phyloP scores from a whole-genome alignment of 2,797 vertebrate species.

The Pipistrellus kuhlii region DNA sequence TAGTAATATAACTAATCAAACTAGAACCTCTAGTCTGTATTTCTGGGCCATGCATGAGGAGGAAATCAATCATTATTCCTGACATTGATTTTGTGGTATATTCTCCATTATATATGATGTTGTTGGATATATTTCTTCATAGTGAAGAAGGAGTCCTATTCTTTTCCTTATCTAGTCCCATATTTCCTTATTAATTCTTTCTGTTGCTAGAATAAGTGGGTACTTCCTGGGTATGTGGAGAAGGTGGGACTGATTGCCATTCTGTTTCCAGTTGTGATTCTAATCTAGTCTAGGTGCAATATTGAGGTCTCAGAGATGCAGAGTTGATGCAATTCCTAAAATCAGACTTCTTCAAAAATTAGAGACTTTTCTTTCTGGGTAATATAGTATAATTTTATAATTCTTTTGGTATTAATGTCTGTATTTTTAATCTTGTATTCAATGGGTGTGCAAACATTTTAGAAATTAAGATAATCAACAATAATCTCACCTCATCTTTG shows the following conservation, averaged over 20 bases:
- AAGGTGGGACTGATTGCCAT: neutral
- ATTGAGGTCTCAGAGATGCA: neutral
- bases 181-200: neutral
- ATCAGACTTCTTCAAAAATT: neutral
- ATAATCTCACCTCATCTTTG: neutral
- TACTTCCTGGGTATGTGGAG: neutral
- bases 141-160: neutral
- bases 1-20: slow-evolving; percentile 54
- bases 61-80: neutral
- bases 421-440: neutral
- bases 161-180: neutral
- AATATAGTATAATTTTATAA: neutral
- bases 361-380: neutral
- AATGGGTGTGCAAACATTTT: neutral
- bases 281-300: neutral
- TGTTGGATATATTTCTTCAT: neutral
- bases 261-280: neutral
- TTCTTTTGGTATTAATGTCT: neutral
- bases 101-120: neutral
- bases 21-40: neutral
- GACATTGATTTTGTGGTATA: neutral
- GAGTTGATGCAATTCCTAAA: neutral
- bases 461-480: slow-evolving; percentile 37
- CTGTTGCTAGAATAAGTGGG: neutral
- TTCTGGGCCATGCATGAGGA: neutral